These are phyloP conservation scores for Entelurus aequoreus DNA, from an alignment of 2,113 vertebrate genomes.

Conservation along the genomic window DNA sequence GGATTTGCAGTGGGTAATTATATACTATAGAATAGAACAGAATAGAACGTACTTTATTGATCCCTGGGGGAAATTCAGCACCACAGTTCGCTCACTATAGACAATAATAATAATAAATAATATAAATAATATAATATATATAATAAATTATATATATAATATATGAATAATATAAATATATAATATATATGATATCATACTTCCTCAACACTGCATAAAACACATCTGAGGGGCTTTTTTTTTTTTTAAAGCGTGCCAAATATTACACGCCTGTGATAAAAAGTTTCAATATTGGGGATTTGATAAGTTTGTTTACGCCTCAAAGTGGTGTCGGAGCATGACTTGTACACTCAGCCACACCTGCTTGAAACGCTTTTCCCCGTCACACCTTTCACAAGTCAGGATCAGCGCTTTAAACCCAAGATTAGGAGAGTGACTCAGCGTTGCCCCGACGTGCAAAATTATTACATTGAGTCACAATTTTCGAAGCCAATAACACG, in stretches of 20 bases:
- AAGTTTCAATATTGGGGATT: not conserved
- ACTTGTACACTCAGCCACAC: not conserved
- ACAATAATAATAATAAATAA: no score
- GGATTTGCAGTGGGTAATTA: no score
- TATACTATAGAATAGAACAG: no score
- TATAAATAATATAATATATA: no score
- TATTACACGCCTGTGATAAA: not conserved
- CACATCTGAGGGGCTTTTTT: not conserved
- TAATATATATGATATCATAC: no score
- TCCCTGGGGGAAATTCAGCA: no score
- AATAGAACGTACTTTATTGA: no score
- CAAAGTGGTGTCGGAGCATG: constrained; percentile 17
- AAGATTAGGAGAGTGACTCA: not conserved
- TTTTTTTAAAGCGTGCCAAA: not conserved
- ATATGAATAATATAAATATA: no score
- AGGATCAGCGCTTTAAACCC: not conserved
- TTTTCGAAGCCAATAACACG: not conserved
- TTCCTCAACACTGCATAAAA: not conserved
- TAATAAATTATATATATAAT: no score
- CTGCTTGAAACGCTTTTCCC: not conserved
- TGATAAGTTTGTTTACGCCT: constrained; percentile 23
- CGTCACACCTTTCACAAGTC: not conserved
- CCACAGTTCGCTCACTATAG: no score
- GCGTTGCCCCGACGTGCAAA: not conserved
- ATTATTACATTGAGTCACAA: not conserved